Evolutionary conservation across 2,888 invertebrate genomes (phyloP), one percentile per base, ranked within the genome.

Genomic region (Melinopterus prodromus): DNA sequence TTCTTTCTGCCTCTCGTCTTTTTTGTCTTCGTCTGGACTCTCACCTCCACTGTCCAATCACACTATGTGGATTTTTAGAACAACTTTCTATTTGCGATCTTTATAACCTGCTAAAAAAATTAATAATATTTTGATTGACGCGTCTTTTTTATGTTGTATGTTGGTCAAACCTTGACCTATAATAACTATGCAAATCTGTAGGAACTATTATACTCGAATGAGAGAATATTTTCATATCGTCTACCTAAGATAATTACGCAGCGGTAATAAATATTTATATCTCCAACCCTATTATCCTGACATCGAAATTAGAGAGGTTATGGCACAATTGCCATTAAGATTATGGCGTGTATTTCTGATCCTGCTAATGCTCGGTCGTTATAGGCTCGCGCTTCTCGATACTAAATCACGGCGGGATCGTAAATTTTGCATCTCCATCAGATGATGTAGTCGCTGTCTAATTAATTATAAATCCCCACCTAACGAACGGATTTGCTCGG

Each of bases 281-380:
- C 53, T 53, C 3, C 26, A 53, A 53, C 53, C 53, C 53, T 53
- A 12, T 53, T 53, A 53, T 1, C 53, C 53, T 7, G 0, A 53
- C 53, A 53, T 53, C 53, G 53, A 53, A 53, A 3, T 12, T 53
- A 53, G 53, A 53, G 53, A 53, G 53, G 53, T 53, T 53, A 53
- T 53, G 53, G 53, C 53, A 53, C 53, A 53, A 53, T 53, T 53
- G 53, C 53, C 53, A 53, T 53, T 53, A 53, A 53, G 53, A 53
- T 53, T 53, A 53, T 53, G 12, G 53, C 53, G 53, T 53, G 53
- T 53, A 53, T 53, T 53, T 53, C 53, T 53, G 53, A 53, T 53
- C 53, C 53, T 53, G 53, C 53, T 53, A 53, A 53, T 53, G 53
- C 53, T 12, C 53, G 53, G 53, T 53, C 53, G 12, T 53, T 53